Base-by-base conservation (phyloP, 2,797 vertebrate species). In the Allobates femoralis region DNA sequence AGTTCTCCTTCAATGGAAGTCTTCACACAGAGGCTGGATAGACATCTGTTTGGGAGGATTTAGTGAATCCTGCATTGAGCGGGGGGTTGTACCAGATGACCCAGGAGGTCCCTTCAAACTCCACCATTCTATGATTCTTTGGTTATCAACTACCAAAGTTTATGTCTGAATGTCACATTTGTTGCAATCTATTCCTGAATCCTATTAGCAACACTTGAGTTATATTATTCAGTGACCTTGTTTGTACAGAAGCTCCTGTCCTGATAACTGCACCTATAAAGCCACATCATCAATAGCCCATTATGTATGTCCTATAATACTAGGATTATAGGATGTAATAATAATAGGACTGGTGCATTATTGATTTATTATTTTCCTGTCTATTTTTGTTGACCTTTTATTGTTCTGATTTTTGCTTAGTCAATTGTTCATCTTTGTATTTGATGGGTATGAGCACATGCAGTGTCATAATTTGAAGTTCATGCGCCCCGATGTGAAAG, bases 221-320 rank as follows among this genome's bases (percentile, higher is more conserved):
- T 51, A 41, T 79, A 30, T 81, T 51, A 64, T 73, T n/a, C 30
- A 53, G 41, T 87, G 81, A 87, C 81, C 80, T 87, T 87, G 81
- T 74, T 84, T 56, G 16, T 66, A 34, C n/a, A 87, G 81, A 28
- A 53, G 58, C 37, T 55, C 55, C 41, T 60, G 30, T 69, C 34
- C 64, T 75, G 5, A 26, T 62, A 80, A 41, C 28, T 21, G 81
- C 64, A 80, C 75, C 75, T 64, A 15, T n/a, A 62, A 51, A 62
- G 41, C 81, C 76, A 74, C 75, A 84, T 73, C 73, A 75, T 75
- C 41, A 74, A 86, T 83, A 78, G 64, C 16, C 51, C 53, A 28
- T 26, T 18, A 71, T 73, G 69, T 71, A 75, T 28, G 16, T 15
- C 5, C 78, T 73, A 37, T 46, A 74, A 34, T 19, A 41, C 4